These are phyloP conservation scores for Caenorhabditis elegans DNA, from an alignment of 1,140 invertebrate species.

Conservation along the genomic window DNA sequence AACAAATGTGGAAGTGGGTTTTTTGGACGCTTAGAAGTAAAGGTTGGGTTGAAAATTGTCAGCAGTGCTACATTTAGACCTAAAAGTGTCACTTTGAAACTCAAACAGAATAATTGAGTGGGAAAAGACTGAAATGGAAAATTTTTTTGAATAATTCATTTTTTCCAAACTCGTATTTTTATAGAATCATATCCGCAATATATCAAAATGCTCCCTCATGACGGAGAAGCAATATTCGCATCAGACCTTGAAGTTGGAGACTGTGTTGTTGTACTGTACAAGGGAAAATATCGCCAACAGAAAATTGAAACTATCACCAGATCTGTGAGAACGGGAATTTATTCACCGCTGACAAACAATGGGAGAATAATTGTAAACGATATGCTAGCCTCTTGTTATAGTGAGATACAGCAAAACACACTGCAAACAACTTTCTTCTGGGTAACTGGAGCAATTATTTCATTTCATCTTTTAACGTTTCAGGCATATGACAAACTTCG, in stretches of 20 bases:
- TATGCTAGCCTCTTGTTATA: constrained; percentile 37
- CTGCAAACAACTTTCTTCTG: constrained; percentile 33
- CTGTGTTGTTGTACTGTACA: constrained; percentile 30
- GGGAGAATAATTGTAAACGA: constrained; percentile 41
- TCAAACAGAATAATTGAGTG: background rate
- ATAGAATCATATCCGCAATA: constrained; percentile 14
- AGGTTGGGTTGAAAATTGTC: background rate
- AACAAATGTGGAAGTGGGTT: constrained; percentile 36
- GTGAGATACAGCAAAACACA: constrained; percentile 14
- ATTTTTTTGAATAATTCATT: no score
- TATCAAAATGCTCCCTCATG: constrained; percentile 8
- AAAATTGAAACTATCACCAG: constrained; percentile 8
- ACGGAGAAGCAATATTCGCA: constrained; percentile 5
- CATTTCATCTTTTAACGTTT: no score
- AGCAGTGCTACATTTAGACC: background rate
- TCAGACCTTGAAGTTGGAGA: constrained; percentile 1
- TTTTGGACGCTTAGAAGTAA: background rate
- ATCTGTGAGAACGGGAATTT: constrained; percentile 33
- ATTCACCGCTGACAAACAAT: constrained; percentile 32
- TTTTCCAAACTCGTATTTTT: background rate
- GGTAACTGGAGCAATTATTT: background rate
- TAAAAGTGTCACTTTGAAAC: background rate
- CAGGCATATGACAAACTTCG: background rate
- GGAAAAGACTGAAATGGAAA: background rate
- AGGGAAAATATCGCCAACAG: constrained; percentile 25